phyloP scores from a whole-genome alignment of 2,888 invertebrate genomes.

The Hetaerina titia region DNA sequence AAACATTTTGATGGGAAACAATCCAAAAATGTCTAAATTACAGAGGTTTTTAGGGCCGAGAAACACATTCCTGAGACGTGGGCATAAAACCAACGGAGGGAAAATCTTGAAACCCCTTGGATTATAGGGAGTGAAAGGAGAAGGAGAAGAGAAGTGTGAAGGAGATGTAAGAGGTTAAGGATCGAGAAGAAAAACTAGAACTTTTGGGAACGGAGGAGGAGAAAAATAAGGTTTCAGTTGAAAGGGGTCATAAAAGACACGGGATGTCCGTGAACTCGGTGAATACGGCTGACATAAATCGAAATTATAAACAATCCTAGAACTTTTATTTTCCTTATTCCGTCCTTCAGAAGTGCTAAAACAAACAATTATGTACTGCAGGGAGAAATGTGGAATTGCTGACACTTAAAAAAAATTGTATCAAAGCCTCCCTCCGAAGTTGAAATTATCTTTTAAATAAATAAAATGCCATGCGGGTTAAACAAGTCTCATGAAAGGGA shows the following conservation, averaged over 20 bases:
- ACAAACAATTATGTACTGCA: background rate
- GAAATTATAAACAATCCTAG: background rate
- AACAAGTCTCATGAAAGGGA: too few species aligned
- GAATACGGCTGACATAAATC: background rate
- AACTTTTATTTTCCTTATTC: background rate
- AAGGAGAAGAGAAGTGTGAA: background rate
- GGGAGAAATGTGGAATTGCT: too few species aligned
- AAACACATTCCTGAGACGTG: background rate
- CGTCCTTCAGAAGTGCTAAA: background rate
- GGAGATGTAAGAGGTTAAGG: background rate
- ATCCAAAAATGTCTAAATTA: background rate
- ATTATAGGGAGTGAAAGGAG: background rate
- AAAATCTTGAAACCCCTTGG: background rate
- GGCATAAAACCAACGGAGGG: background rate
- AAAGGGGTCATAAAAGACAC: background rate
- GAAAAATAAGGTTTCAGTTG: background rate
- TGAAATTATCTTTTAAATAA: too few species aligned
- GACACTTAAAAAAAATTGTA: too few species aligned
- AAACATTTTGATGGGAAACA: background rate
- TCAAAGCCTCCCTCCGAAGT: too few species aligned
- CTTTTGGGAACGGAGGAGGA: background rate
- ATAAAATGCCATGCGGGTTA: too few species aligned
- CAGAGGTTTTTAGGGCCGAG: background rate
- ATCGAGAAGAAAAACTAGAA: background rate
- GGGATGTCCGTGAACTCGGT: background rate